A percentile compares a stretch with the other conserved stretches of the same genome.
phyloP scores from a whole-genome alignment of 2,888 invertebrate species.

The Dendrolimus houi region DNA sequence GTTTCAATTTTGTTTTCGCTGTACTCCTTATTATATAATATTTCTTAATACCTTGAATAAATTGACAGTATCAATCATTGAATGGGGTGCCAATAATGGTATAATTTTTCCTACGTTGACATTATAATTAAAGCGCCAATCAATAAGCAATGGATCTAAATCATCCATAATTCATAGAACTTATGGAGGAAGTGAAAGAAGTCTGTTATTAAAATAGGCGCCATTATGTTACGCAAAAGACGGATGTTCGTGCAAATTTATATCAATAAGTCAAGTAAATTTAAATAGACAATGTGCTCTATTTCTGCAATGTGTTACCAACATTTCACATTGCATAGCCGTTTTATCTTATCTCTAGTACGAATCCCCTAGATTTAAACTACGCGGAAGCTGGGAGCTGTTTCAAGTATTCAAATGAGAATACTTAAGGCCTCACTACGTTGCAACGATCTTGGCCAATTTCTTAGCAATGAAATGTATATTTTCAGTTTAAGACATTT shows the following conservation, averaged over 20 bases:
- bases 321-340: slow-evolving; percentile 25
- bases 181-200: neutral
- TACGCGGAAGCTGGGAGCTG: slow-evolving; percentile 25
- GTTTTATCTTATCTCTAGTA: slow-evolving; percentile 21
- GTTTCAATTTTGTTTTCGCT: too few relatives aligned
- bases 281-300: slow-evolving; percentile 20
- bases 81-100: too few relatives aligned
- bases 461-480: too few relatives aligned
- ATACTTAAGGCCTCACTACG: slow-evolving; percentile 1
- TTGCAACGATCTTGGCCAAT: too few relatives aligned
- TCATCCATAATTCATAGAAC: neutral
- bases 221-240: slow-evolving; percentile 18
- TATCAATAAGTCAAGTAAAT: slow-evolving; percentile 17
- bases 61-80: too few relatives aligned
- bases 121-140: too few relatives aligned
- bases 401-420: slow-evolving; percentile 38
- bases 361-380: slow-evolving; percentile 21
- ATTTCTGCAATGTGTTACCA: slow-evolving; percentile 21
- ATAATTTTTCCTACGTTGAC: too few relatives aligned
- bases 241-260: slow-evolving; percentile 15
- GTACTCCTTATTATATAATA: too few relatives aligned
- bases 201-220: slow-evolving; percentile 12
- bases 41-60: too few relatives aligned
- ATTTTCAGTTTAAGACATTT: too few relatives aligned
- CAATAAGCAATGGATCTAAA: too few relatives aligned